phyloP scores from a whole-genome alignment of 2,888 invertebrate species.

The Deilephila elpenor region DNA sequence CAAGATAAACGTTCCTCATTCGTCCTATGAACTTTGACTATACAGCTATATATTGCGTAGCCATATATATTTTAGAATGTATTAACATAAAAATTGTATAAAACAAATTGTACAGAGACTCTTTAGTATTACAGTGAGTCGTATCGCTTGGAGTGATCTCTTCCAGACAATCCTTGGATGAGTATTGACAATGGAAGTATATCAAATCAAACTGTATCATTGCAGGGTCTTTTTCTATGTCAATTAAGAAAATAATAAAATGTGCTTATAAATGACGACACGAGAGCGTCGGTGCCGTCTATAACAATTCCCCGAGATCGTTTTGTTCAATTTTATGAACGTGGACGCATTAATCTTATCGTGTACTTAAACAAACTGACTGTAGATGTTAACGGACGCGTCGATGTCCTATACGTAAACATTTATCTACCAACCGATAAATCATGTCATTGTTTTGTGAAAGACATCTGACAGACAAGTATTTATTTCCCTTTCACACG shows the following conservation, averaged over 20 bases:
- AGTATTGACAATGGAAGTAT: no score
- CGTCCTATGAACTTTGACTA: constrained; percentile 10
- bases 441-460: constrained; percentile 58
- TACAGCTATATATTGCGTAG: no score
- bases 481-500: constrained; percentile 54
- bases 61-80: no score
- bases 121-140: no score
- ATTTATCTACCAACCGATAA: constrained; percentile 56
- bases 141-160: no score
- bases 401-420: constrained; percentile 50
- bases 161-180: no score
- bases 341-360: constrained; percentile 24
- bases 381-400: constrained; percentile 32
- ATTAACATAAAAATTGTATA: no score
- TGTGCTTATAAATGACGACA: neutral
- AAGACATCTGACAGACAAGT: constrained; percentile 56
- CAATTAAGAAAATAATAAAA: no score
- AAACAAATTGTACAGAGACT: no score
- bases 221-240: no score
- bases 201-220: no score
- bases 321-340: constrained; percentile 19
- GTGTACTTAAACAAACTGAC: constrained; percentile 22
- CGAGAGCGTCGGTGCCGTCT: neutral
- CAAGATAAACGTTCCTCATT: constrained; percentile 24
- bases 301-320: constrained; percentile 8